Conservation (phyloP, 2,797 vertebrate species). For the Melanotaenia trifasciata region DNA sequence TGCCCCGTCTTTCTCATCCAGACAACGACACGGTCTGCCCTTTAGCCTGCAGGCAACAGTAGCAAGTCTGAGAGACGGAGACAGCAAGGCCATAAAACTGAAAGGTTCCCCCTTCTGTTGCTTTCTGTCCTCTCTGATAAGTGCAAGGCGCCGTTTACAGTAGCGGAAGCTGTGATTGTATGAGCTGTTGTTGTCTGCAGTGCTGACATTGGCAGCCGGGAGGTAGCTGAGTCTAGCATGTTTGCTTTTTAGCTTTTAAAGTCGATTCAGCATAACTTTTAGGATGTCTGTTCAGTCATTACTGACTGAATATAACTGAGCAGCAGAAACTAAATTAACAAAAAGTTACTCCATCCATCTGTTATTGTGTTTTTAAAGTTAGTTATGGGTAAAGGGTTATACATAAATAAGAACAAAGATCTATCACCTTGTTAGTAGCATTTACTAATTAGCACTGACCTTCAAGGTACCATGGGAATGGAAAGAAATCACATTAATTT, state of each 20-base stretch:
- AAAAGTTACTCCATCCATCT: not conserved
- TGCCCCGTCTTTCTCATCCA: constrained; percentile 28
- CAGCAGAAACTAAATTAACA: constrained; percentile 3
- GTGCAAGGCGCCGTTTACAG: constrained; percentile 1
- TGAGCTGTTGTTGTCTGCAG: constrained; percentile 18
- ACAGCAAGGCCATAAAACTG: constrained; percentile 52
- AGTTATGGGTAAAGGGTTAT: not conserved
- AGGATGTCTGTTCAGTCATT: not conserved
- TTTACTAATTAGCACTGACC: not conserved
- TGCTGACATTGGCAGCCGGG: constrained; percentile 27
- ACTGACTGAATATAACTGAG: not conserved
- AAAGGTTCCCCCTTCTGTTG: constrained; percentile 34
- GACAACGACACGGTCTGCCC: constrained; percentile 18
- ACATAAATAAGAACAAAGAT: not conserved
- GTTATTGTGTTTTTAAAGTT: not conserved
- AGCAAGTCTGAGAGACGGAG: constrained; percentile 46
- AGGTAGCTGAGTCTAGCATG: constrained; percentile 4
- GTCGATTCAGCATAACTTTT: constrained; percentile 20
- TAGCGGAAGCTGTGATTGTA: constrained; percentile 19
- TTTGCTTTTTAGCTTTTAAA: constrained; percentile 15
- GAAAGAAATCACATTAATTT: not conserved
- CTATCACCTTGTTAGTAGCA: not conserved
- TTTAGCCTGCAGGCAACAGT: constrained; percentile 40
- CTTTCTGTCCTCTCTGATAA: constrained; percentile 45
- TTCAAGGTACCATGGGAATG: not conserved